Evolutionary conservation across 2,888 invertebrate species (phyloP), one percentile per base, ranked within the genome.

Genomic region (Aricia artaxerxes): DNA sequence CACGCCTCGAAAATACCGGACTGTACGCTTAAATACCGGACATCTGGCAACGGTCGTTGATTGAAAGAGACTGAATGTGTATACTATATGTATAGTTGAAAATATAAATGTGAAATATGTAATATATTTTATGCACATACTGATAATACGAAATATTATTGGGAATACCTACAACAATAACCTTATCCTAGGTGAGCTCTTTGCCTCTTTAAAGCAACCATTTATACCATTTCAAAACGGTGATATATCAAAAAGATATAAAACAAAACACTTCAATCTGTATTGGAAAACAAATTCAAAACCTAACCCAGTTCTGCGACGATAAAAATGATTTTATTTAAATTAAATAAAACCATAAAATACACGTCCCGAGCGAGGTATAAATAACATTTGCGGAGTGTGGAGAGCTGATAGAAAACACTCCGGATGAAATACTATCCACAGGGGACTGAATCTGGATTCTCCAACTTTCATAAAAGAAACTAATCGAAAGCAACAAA

Each of bases 341-440:
- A 69, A 78, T 78, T 78, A 78, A 72, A 78, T 72, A 78, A 78
- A 72, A 44, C 78, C 78, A 78, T 72, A 72, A 53, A 53, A 57
- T 9, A 78, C n/a, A 57, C 38, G 6, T 73, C 78, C 73, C 78
- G 9, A 4, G 24, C n/a, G 78, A 24, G 73, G 44, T 24, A 78
- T 78, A 78, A 57, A 78, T 73, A 78, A 78, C 38, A 38, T 72
- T 72, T 78, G 38, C 72, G 69, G 72, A 64, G 53, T 64, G 49
- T 53, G 64, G 49, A 35, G 57, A 35, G 78, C 53, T 73, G 78
- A 78, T 78, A 78, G 73, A 78, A 73, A 73, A 60, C 40, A 40
- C 49, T 78, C 60, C 57, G 60, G 72, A 73, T 78, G 73, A 78
- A 73, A 73, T 78, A 78, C 73, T 40, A 40, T 31, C 73, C 78